Evolutionary conservation across 37 sponge, comb jelly and placozoan species (phyloP), one percentile per base, ranked within the genome.

Genomic region (Lycopodina hypogea): DNA sequence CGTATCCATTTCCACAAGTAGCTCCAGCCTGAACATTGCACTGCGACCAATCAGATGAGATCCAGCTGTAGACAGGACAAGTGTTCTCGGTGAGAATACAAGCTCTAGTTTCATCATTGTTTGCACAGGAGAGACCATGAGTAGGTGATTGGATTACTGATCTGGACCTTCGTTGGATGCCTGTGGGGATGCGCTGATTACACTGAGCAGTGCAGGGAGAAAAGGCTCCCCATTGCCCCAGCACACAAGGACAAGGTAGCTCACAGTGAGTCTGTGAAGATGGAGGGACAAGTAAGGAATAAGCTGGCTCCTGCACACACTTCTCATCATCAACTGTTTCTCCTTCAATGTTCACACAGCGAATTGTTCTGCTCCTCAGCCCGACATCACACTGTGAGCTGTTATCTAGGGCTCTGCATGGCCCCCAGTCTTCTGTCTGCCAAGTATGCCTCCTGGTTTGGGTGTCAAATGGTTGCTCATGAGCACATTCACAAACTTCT

Each of bases 11-110:
- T 2, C 84, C 84, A 41, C 84, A 83, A 23, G 77, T 59, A 2
- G 68, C 70, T 21, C 37, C 77, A 14, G 11, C 33, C 29, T 75
- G 45, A 22, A 56, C 21, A 0, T 3, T 11, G 61, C 84, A 83
- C 6, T 40, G 36, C 14, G 78, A 77, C 84, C 84, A 83, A 21
- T 23, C 69, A 3, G 78, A 76, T 1, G 78, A 66, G 4, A 70
- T 42, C 84, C 84, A 83, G 42, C 22, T 24, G 69, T 70, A 69
- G 6, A 23, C n/a, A 1, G 69, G 84, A 50, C 84, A 83, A 2
- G 63, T 66, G 9, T 30, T 28, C 22, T 52, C 22, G 21, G 53
- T 14, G 51, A 14, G 26, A 15, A 26, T 1, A 42, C 82, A 72
- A 1, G 37, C 6, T 32, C 22, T n/a, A 0, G 61, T 52, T 61